A percentile compares a stretch with the other conserved stretches of the same genome.
These are phyloP conservation scores for Drosophila formosana DNA, from an alignment of 2,888 invertebrate genomes.

Conservation along the genomic window DNA sequence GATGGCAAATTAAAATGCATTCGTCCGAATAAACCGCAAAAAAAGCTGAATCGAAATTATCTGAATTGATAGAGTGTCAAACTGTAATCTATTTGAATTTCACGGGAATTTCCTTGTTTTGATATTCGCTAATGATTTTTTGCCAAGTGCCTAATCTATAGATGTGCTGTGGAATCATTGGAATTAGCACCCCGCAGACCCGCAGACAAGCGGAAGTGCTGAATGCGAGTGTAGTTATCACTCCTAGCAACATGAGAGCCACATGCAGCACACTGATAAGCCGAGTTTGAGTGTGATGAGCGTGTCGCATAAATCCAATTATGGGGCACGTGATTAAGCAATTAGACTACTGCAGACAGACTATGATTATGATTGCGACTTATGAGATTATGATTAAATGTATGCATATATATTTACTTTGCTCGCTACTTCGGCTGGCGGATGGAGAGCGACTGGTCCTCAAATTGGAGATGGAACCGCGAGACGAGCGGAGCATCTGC, in stretches of 20 bases:
- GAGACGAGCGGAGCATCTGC: slow-evolving; percentile 62
- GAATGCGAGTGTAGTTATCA: slow-evolving; percentile 34
- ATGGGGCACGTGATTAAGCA: slow-evolving; percentile 38
- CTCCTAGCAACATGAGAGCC: slow-evolving; percentile 23
- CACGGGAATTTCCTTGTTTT: background rate
- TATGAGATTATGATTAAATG: slow-evolving; percentile 48
- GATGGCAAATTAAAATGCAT: background rate
- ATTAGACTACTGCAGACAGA: slow-evolving; percentile 23
- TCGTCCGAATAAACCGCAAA: background rate
- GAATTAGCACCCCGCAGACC: slow-evolving; percentile 9
- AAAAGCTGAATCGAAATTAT: background rate
- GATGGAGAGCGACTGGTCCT: slow-evolving; percentile 84
- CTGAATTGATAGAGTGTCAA: background rate
- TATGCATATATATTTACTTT: slow-evolving; percentile 72
- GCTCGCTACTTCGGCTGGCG: slow-evolving; percentile 81
- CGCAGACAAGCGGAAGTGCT: slow-evolving; percentile 37
- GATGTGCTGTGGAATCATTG: background rate
- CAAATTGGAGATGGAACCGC: slow-evolving; percentile 72
- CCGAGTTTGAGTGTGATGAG: slow-evolving; percentile 19
- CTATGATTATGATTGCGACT: slow-evolving; percentile 1
- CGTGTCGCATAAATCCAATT: slow-evolving; percentile 33
- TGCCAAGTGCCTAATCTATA: background rate
- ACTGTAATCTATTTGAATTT: background rate
- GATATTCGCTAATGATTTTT: background rate
- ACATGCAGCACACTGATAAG: slow-evolving; percentile 36